Conservation (phyloP, 2,797 vertebrate species). For the Loris lydekkerianus region DNA sequence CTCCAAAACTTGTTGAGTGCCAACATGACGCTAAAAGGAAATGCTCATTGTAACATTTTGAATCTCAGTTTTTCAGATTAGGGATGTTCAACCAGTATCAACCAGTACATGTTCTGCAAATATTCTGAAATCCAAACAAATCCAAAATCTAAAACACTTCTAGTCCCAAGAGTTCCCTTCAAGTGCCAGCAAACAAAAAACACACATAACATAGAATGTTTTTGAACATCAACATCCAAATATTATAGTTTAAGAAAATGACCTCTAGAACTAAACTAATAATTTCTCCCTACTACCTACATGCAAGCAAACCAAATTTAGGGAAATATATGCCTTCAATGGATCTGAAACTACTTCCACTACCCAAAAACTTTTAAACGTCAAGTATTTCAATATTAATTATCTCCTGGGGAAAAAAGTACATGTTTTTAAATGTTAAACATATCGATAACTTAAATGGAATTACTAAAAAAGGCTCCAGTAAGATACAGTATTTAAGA, state of each 20-base stretch:
- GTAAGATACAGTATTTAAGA: conserved; percentile 36
- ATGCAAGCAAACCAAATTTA: conserved; percentile 56
- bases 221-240: conserved; percentile 66
- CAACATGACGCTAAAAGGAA: background rate
- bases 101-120: background rate
- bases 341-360: background rate
- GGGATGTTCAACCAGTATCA: background rate
- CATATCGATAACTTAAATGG: background rate
- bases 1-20: background rate
- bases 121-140: background rate
- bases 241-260: conserved; percentile 53
- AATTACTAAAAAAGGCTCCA: background rate
- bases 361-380: background rate
- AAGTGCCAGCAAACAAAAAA: conserved; percentile 54
- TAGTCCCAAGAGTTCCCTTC: background rate
- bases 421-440: background rate
- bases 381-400: conserved; percentile 47
- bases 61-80: background rate
- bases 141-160: background rate
- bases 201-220: background rate
- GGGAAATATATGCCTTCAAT: background rate
- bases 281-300: conserved; percentile 26
- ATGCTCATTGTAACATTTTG: background rate
- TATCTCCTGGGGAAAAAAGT: background rate
- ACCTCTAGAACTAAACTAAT: conserved; percentile 63